Base-by-base conservation (phyloP, 2,113 vertebrate species). In the Cyprinodon tularosa region DNA sequence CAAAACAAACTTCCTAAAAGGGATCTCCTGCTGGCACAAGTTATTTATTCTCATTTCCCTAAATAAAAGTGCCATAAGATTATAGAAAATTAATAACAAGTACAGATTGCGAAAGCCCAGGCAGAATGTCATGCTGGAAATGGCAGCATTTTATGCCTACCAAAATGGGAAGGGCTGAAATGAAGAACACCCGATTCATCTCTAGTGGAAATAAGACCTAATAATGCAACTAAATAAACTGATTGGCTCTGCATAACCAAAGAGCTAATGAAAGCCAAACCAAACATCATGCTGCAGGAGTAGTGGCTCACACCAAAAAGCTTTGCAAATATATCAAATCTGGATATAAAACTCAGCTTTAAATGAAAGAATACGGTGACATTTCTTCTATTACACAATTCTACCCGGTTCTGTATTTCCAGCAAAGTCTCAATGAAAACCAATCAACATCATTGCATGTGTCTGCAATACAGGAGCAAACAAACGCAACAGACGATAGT, bases 281-380 rank as follows among this genome's bases (percentile, higher is more conserved):
- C 66, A 61, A 36, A 68, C 47, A n/a, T 66, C 48, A 0, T 2
- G 22, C 48, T 36, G 37, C 8, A 47, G 8, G 13, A 11, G 62
- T 15, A 5, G 45, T 3, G 12, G 59, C 70, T 74, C 79, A 66
- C 71, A 76, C n/a, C 80, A 81, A 53, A 70, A 68, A 53, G 69
- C 81, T 29, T 29, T 29, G 69, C 74, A 48, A 83, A 64, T 29
- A 11, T 3, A 57, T 44, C 75, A 45, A 44, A 66, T 17, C 11
- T 22, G 3, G 15, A 37, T 37, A 38, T 15, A 6, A 29, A 15
- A 63, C 14, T 38, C 15, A 39, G 36, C 5, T 15, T 17, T 8
- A 39, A 5, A 8, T 20, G 15, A 63, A 62, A 63, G 13, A 62
- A 37, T 62, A 63, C 3, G 37, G 36, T 39, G 14, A 40, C 7